Conservation (phyloP, 1,140 invertebrate genomes). For the Papilio polytes region DNA sequence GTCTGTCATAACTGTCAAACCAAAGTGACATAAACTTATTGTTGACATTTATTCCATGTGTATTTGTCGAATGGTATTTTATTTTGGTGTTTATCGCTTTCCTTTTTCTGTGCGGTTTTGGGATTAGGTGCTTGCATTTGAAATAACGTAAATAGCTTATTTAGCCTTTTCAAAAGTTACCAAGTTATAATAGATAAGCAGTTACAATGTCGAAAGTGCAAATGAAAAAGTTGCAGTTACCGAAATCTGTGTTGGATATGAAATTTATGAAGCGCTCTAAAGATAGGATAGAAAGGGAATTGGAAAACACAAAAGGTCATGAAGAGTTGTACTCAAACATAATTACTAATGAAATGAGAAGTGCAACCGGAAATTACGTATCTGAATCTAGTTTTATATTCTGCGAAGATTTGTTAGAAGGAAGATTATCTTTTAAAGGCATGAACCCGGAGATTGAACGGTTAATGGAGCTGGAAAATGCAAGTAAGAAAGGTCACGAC, state of each 20-base stretch:
- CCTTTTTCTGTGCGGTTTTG: background rate
- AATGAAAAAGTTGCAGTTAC: slow-evolving; percentile 82
- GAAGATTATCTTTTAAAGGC: slow-evolving; percentile 93
- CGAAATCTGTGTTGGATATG: slow-evolving; percentile 90
- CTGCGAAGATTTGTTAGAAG: slow-evolving; percentile 91
- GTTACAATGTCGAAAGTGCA: slow-evolving; percentile 40
- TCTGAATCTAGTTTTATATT: slow-evolving; percentile 90
- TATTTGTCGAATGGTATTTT: too few relatives aligned
- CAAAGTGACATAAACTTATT: background rate
- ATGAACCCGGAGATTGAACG: slow-evolving; percentile 95
- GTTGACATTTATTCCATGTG: background rate
- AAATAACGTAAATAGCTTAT: background rate
- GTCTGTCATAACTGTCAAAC: background rate
- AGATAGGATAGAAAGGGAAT: slow-evolving; percentile 90
- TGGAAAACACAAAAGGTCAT: slow-evolving; percentile 89
- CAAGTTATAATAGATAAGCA: background rate
- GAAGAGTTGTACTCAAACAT: slow-evolving; percentile 87
- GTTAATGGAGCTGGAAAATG: slow-evolving; percentile 85
- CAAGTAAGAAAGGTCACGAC: slow-evolving; percentile 63
- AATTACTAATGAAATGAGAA: slow-evolving; percentile 85
- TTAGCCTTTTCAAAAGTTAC: background rate
- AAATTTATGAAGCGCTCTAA: slow-evolving; percentile 97
- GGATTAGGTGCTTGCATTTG: background rate
- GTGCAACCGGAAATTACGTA: slow-evolving; percentile 86
- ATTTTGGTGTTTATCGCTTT: background rate